Evolutionary conservation across 2,888 invertebrate genomes (phyloP).

Genomic region (Ectemnius cavifrons): DNA sequence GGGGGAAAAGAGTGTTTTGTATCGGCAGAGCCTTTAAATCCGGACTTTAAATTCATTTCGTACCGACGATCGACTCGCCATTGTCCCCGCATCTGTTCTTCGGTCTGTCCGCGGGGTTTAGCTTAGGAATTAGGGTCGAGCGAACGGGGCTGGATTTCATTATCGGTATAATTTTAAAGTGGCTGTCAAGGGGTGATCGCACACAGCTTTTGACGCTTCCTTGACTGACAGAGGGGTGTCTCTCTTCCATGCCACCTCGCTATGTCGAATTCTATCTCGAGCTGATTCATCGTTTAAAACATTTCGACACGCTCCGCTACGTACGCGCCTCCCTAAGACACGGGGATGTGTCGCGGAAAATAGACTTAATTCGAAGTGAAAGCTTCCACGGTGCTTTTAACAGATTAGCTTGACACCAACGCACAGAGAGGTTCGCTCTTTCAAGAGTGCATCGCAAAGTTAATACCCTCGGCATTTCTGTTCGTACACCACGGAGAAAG

Average conservation of each 20-base stretch:
- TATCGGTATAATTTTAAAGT: constrained; percentile 78
- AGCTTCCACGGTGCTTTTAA: constrained; percentile 44
- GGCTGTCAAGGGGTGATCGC: constrained; percentile 71
- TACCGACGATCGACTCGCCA: constrained; percentile 71
- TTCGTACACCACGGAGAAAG: constrained; percentile 10
- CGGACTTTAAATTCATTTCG: constrained; percentile 77
- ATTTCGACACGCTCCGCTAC: constrained; percentile 53
- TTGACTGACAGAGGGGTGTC: constrained; percentile 60
- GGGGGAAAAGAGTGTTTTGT: constrained; percentile 55
- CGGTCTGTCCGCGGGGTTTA: constrained; percentile 68
- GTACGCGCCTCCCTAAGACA: constrained; percentile 19
- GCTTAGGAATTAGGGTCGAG: constrained; percentile 69
- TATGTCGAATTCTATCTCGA: constrained; percentile 36
- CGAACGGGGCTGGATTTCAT: constrained; percentile 72
- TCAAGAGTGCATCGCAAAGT: background rate
- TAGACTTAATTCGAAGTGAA: constrained; percentile 35
- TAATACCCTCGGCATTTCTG: constrained; percentile 10
- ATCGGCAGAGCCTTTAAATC: constrained; percentile 65
- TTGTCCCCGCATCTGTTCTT: constrained; percentile 76
- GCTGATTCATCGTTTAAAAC: constrained; percentile 67
- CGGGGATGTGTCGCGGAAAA: constrained; percentile 41
- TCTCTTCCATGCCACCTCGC: constrained; percentile 31
- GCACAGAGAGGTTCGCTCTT: too few relatives aligned
- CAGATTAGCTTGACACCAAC: background rate
- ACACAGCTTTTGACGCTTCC: constrained; percentile 64